These are phyloP conservation scores for Hybognathus amarus DNA, from an alignment of 2,797 vertebrate genomes.

Conservation along the genomic window DNA sequence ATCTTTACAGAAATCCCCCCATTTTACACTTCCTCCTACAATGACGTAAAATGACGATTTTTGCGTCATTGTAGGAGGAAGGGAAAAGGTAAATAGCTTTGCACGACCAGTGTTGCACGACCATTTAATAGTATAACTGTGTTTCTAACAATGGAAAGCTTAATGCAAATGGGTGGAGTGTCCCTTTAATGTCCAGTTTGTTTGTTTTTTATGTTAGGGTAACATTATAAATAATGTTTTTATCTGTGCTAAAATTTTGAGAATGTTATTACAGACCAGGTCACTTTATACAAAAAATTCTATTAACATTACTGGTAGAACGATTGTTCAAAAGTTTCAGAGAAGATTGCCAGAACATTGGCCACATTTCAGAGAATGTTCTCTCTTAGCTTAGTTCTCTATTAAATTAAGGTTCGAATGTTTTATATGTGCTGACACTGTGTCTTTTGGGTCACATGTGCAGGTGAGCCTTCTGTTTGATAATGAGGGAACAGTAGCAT, in stretches of 20 bases:
- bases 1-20: no score
- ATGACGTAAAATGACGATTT: no score
- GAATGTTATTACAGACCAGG: not conserved
- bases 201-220: no score
- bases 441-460: conserved; percentile 32
- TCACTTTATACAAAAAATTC: not conserved
- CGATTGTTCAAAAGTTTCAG: not conserved
- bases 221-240: not conserved
- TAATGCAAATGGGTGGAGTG: no score
- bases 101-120: no score
- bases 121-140: no score
- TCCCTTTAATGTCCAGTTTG: no score
- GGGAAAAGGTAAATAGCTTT: no score
- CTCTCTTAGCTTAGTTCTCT: not conserved
- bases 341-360: not conserved
- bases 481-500: conserved; percentile 89
- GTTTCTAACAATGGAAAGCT: no score
- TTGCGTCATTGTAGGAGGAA: no score
- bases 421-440: not conserved
- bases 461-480: conserved; percentile 93
- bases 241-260: not conserved
- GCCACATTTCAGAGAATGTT: not conserved
- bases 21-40: no score
- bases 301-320: not conserved
- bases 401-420: not conserved